Evolutionary conservation across 2,797 vertebrate species (phyloP), one percentile per base, ranked within the genome.

Genomic region (Artibeus jamaicensis): DNA sequence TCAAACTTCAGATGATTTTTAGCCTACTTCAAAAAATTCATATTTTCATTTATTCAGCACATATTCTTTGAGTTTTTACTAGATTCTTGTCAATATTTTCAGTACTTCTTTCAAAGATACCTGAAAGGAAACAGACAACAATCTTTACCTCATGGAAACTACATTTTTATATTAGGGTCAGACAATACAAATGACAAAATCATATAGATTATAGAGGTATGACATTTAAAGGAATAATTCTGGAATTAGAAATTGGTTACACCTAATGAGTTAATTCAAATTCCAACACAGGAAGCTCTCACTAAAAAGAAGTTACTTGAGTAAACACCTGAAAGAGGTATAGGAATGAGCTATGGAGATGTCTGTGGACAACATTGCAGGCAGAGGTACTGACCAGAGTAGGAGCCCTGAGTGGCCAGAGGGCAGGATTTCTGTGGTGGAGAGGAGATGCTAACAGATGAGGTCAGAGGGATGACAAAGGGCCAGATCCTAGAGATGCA

Each of bases 401-500:
- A 21, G 32, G n/a, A n/a, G 6, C 5, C 8, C 29, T n/a, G 39
- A n/a, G 9, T 21, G 24, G 18, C 26, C 37, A 55, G 32, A 92
- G 4, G 0, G 9, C 5, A 90, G 3, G 10, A 26, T 7, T 2
- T 46, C 19, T 15, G 0, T 65, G 22, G 1, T 82, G 26, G 9
- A 48, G 3, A 5, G 19, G 10, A 18, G 11, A 37, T 26, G 44
- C 86, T 18, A 46, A 48, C 0, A 48, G 3, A 55, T 62, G 39
- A 50, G 0, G 2, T 65, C 7, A 26, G 32, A 34, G 22, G 44
- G 12, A 71, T 32, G 32, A n/a, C 24, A 53, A 55, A 3, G 14
- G 6, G 1, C 4, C 42, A 34, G 39, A 9, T 62, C n/a, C 32
- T 22, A 5, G 7, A 74, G 26, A 34, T 6, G 9, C 71, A 70